Percentiles rank a stretch among this genome's conserved stretches.
Evolutionary conservation across 2,888 invertebrate genomes (phyloP).

Genomic region (Cantharis flavilabris): DNA sequence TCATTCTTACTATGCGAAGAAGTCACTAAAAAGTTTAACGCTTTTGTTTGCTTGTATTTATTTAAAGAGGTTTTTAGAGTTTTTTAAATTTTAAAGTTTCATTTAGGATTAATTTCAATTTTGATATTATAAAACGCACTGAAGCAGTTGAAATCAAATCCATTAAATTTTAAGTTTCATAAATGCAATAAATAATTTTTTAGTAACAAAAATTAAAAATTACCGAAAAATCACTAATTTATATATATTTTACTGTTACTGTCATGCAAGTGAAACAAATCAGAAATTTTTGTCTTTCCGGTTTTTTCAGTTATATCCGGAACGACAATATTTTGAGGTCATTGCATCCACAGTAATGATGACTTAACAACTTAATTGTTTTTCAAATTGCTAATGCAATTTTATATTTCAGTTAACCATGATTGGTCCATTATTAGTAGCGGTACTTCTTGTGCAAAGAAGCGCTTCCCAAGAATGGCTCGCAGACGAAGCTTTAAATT

Average conservation of each 20-base stretch:
- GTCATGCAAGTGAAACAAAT: slow-evolving; percentile 29
- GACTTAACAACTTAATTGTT: slow-evolving; percentile 14
- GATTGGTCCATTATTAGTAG: background rate
- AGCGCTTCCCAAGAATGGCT: background rate
- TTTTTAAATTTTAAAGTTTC: background rate
- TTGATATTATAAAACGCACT: background rate
- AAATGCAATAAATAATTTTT: background rate
- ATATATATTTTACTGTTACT: background rate
- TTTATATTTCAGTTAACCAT: background rate
- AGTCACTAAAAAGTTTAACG: background rate
- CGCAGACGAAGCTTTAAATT: background rate
- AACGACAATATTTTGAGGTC: slow-evolving; percentile 39
- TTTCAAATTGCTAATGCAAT: slow-evolving; percentile 5
- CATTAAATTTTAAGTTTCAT: no score
- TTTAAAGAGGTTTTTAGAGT: background rate
- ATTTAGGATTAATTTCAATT: background rate
- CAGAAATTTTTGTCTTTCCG: slow-evolving; percentile 36
- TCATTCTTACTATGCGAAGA: background rate
- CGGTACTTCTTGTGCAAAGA: background rate
- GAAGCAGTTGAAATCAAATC: no score
- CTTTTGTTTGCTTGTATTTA: background rate
- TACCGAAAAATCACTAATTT: background rate
- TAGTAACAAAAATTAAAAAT: background rate
- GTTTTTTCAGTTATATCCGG: slow-evolving; percentile 42
- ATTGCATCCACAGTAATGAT: slow-evolving; percentile 33